Evolutionary conservation across 1,140 invertebrate species (phyloP), one percentile per base, ranked within the genome.

Genomic region (Halyomorpha halys): DNA sequence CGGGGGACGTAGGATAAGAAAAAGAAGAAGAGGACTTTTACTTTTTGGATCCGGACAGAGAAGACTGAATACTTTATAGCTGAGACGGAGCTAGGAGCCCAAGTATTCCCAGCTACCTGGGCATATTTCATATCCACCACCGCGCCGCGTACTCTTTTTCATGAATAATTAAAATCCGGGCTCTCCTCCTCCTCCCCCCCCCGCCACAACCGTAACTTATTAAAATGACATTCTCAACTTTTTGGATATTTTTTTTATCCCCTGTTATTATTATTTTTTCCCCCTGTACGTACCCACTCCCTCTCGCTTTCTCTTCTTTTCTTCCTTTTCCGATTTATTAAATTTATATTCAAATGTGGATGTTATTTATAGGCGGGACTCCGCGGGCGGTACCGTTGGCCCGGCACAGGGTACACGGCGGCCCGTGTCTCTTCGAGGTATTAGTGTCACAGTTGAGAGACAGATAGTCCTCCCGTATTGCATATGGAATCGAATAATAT

Each of bases 131-230:
- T 56, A 23, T 56, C 23, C 53, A 56, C 53, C 53, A 25, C 53
- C 23, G 53, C 23, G 47, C n/a, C 19, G 47, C 6, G 47, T 18
- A 49, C 47, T 16, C 53, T n/a, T 56, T 56, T 56, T 56, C 53
- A 56, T 56, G 53, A 56, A 56, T 56, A 56, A 56, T 56, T 56
- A 56, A 56, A 56, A 56, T 56, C 18, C 53, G 14, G 23, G 18
- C 1, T 3, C 4, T 1, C 6, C 6, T 4, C 6, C 2, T 3
- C 13, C 21, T 4, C 51, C n/a, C 13, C 45, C 16, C 16, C 47
- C n/a, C 47, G n/a, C 47, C 47, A 49, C 18, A 21, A 23, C 23
- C 53, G 34, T 56, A 21, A 23, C 53, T 56, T 56, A 56, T 56
- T 56, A 56, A 56, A 56, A 56, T 56, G 53, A 56, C 18, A 56